Base-by-base conservation (phyloP, 2,113 vertebrate species). In the Zeus faber region DNA sequence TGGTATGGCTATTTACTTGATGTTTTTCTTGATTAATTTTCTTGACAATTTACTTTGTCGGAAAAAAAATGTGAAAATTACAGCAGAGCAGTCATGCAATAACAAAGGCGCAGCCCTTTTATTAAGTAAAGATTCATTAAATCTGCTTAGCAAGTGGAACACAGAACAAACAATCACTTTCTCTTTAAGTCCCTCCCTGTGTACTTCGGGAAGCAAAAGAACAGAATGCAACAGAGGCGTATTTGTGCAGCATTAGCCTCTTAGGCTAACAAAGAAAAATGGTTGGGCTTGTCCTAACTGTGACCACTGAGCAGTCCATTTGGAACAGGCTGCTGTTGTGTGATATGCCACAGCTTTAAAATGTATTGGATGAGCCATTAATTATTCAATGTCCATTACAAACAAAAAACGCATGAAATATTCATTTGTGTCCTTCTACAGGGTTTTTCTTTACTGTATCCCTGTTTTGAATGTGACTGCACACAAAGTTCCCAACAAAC, bases 361-460 rank as follows among this genome's bases (percentile, higher is more conserved):
- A 89, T 89, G 75, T 84, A 84, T 85, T 79, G 81, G 57, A 58
- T 62, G 64, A 70, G 65, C 50, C 72, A 88, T 89, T 76, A 90
- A 91, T 88, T 75, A 91, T 91, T 89, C 54, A 90, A 56, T 67
- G 48, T 65, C 79, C 83, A 84, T 87, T 89, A 85, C 82, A 86
- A 88, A 86, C 86, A 82, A 37, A 85, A 85, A 72, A 60, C 33
- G 1, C 70, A 82, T 91, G 63, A 83, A 88, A 85, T 75, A 87
- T 89, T 85, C 16, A 89, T 80, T 58, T 66, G 52, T 43, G 43
- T 73, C 65, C 68, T 65, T 61, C 72, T 72, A 74, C 69, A 58
- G 52, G 74, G 70, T 71, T 74, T 80, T 49, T 64, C 72, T 44
- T 67, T 67, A 63, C 69, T 43, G 9, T 29, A 31, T 43, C 47